Evolutionary conservation across 2,797 vertebrate species (phyloP).

Genomic region (Buceros bicornis): DNA sequence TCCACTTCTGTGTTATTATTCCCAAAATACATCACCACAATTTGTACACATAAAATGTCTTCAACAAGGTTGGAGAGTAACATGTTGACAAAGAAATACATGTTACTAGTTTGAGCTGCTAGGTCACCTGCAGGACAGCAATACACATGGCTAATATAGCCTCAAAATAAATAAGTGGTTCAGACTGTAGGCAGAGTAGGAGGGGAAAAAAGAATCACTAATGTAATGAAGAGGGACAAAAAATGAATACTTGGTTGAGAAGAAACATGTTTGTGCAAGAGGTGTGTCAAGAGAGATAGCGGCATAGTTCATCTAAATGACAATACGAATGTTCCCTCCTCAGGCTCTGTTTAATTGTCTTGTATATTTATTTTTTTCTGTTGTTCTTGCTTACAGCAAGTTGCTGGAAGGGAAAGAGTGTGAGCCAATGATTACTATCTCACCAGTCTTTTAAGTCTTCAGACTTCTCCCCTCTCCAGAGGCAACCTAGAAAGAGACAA

Average conservation of each 20-base stretch:
- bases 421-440: constrained; percentile 63
- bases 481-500: constrained; percentile 43
- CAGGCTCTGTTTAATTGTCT: constrained; percentile 45
- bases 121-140: background rate
- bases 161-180: constrained; percentile 18
- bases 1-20: constrained; percentile 54
- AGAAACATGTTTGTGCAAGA: constrained; percentile 57
- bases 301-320: constrained; percentile 62
- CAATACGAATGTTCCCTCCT: constrained; percentile 59
- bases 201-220: constrained; percentile 27
- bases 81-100: constrained; percentile 50
- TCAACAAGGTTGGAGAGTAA: constrained; percentile 39
- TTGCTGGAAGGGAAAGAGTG: constrained; percentile 39
- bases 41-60: constrained; percentile 57
- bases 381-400: constrained; percentile 67
- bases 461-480: constrained; percentile 22
- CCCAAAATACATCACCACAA: constrained; percentile 26
- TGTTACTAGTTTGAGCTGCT: constrained; percentile 47
- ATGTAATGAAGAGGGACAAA: constrained; percentile 64
- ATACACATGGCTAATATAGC: constrained; percentile 24
- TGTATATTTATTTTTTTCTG: constrained; percentile 33
- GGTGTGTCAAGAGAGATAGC: constrained; percentile 66
- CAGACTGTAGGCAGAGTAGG: background rate
- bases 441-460: constrained; percentile 43
- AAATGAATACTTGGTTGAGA: constrained; percentile 64